These are phyloP conservation scores for Atherinosoma microstoma DNA, from an alignment of 2,797 vertebrate genomes.

Conservation along the genomic window DNA sequence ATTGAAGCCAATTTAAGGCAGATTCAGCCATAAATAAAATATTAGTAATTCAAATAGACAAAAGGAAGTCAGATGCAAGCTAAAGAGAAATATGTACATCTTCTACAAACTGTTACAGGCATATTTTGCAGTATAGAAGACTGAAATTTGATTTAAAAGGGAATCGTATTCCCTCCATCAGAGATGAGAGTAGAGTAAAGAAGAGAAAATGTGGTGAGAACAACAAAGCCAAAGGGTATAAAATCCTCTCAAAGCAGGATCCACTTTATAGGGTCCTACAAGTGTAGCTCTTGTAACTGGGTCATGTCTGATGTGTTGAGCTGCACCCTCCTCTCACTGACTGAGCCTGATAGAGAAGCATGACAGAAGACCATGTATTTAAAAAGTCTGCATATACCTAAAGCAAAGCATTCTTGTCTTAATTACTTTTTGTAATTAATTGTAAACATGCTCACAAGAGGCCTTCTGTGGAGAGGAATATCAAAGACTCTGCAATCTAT, in stretches of 20 bases:
- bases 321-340: constrained; percentile 46
- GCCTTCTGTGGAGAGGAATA: constrained; percentile 37
- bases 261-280: constrained; percentile 60
- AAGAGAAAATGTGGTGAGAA: constrained; percentile 38
- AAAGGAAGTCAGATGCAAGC: neutral
- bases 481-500: constrained; percentile 38
- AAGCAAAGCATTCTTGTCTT: constrained; percentile 25
- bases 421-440: constrained; percentile 58
- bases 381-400: constrained; percentile 44
- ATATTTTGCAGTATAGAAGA: constrained; percentile 3
- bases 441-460: constrained; percentile 41
- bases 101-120: constrained; percentile 7
- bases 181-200: constrained; percentile 28
- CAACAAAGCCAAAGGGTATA: constrained; percentile 61
- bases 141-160: constrained; percentile 42
- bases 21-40: constrained; percentile 10
- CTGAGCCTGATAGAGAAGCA: constrained; percentile 41
- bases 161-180: constrained; percentile 25
- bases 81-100: neutral
- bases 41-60: constrained; percentile 6
- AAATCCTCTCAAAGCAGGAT: constrained; percentile 65
- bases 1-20: neutral
- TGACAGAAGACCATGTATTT: constrained; percentile 40
- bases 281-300: constrained; percentile 71
- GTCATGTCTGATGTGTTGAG: constrained; percentile 74